phyloP scores from a whole-genome alignment of 1,140 invertebrate species.

The Anoplophora glabripennis region DNA sequence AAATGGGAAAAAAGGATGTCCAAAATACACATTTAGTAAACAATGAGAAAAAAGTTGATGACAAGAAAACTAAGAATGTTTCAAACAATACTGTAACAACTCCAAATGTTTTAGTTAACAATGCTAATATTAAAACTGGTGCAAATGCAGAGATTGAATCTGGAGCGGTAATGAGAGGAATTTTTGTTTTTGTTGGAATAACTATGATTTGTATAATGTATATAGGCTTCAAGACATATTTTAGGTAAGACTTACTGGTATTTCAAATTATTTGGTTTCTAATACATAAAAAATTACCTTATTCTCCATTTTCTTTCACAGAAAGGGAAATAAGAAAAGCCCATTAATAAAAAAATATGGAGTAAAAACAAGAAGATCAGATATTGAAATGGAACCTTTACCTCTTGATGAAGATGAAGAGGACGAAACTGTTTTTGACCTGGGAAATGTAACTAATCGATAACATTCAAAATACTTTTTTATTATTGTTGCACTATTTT shows the following conservation, averaged over 20 bases:
- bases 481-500: background rate
- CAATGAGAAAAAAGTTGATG: too few relatives aligned
- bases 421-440: conserved; percentile 58
- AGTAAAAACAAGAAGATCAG: conserved; percentile 54
- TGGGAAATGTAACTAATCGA: conserved; percentile 14
- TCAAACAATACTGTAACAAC: too few relatives aligned
- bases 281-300: background rate
- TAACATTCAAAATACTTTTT: background rate
- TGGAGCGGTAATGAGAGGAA: conserved; percentile 51
- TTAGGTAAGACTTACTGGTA: conserved; percentile 44
- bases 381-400: conserved; percentile 59
- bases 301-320: conserved; percentile 18
- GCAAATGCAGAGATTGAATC: conserved; percentile 24
- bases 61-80: too few relatives aligned
- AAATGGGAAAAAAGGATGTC: too few relatives aligned
- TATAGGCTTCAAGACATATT: conserved; percentile 51
- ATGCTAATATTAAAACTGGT: too few relatives aligned
- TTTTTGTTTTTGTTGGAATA: conserved; percentile 53
- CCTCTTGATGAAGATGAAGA: conserved; percentile 59
- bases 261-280: conserved; percentile 7
- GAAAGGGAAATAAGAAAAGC: conserved; percentile 42
- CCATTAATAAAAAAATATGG: conserved; percentile 57
- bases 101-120: too few relatives aligned
- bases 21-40: too few relatives aligned
- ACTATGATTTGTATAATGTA: conserved; percentile 52